Percentiles rank a stretch among this genome's conserved stretches.
These are phyloP conservation scores for Cottoperca gobio DNA, from an alignment of 2,797 vertebrate genomes.

Conservation along the genomic window DNA sequence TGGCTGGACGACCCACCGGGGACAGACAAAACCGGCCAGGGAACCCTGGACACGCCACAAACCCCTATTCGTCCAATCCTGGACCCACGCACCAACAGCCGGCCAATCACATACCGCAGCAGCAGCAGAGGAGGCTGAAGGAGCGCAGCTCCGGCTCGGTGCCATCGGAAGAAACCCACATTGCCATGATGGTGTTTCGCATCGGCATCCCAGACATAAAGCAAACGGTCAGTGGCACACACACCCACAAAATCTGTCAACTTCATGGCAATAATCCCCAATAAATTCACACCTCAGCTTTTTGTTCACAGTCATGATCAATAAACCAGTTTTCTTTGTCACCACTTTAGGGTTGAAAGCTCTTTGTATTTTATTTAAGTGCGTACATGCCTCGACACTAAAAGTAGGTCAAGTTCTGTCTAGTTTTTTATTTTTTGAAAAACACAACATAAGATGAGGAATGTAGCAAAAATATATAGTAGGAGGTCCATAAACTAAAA, in stretches of 20 bases:
- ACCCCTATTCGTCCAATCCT: conserved; percentile 84
- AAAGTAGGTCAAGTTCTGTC: too few species aligned
- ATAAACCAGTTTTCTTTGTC: neutral
- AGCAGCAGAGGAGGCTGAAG: conserved; percentile 84
- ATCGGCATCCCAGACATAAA: conserved; percentile 97
- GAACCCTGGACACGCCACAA: conserved; percentile 82
- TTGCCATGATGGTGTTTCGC: conserved; percentile 95
- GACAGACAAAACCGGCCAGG: conserved; percentile 76
- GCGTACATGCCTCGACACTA: neutral
- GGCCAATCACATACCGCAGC: conserved; percentile 77
- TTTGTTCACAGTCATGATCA: neutral
- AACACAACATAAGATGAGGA: too few species aligned
- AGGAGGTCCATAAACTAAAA: too few species aligned
- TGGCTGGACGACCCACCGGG: conserved; percentile 61
- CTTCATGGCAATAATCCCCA: neutral
- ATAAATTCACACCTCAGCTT: neutral
- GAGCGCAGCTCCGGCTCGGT: conserved; percentile 85
- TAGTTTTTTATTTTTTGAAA: too few species aligned
- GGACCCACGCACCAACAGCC: conserved; percentile 80
- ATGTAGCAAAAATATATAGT: too few species aligned
- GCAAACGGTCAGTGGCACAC: conserved; percentile 89
- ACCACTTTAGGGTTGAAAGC: neutral
- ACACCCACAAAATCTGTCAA: conserved; percentile 1
- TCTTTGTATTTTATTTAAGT: neutral
- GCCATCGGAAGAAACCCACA: conserved; percentile 89